These are phyloP conservation scores for Nesogale talazaci DNA, from an alignment of 2,113 vertebrate species.

Conservation along the genomic window DNA sequence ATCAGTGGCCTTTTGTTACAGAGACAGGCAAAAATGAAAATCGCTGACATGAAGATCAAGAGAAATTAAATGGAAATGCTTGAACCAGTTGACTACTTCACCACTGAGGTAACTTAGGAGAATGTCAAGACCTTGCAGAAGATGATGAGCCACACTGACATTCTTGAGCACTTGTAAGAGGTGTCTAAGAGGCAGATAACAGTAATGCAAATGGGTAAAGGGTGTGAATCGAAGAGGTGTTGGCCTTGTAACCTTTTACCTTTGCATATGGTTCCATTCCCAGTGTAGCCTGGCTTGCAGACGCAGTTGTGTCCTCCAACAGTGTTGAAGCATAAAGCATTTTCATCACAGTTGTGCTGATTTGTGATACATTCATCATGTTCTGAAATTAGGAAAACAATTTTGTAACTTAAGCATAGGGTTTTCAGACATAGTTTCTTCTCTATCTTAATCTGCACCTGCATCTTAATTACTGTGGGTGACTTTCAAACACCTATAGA, in stretches of 20 bases:
- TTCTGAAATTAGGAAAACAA: slow-evolving; percentile 87
- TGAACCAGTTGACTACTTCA: neutral
- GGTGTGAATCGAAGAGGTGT: neutral
- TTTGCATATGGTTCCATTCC: slow-evolving; percentile 96
- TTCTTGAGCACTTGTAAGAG: neutral
- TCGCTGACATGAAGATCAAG: neutral
- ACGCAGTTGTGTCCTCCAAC: slow-evolving; percentile 98
- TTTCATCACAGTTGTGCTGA: slow-evolving; percentile 96
- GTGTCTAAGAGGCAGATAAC: neutral
- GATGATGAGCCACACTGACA: neutral
- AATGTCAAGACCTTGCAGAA: neutral
- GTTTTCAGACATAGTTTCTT: neutral
- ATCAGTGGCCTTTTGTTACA: neutral
- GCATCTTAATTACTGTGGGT: neutral
- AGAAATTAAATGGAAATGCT: neutral
- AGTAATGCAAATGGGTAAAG: too few relatives aligned
- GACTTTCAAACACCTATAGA: neutral
- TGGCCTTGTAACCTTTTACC: slow-evolving; percentile 84
- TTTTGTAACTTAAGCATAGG: neutral
- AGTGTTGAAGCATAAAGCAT: slow-evolving; percentile 97
- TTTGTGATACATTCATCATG: slow-evolving; percentile 96
- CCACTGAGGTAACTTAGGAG: neutral
- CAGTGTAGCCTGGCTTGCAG: slow-evolving; percentile 96
- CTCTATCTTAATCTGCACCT: slow-evolving; percentile 15
- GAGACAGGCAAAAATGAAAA: neutral